Percentiles rank a stretch among this genome's conserved stretches.
Conservation (phyloP, 2,888 invertebrate genomes). For the Thera britannica region DNA sequence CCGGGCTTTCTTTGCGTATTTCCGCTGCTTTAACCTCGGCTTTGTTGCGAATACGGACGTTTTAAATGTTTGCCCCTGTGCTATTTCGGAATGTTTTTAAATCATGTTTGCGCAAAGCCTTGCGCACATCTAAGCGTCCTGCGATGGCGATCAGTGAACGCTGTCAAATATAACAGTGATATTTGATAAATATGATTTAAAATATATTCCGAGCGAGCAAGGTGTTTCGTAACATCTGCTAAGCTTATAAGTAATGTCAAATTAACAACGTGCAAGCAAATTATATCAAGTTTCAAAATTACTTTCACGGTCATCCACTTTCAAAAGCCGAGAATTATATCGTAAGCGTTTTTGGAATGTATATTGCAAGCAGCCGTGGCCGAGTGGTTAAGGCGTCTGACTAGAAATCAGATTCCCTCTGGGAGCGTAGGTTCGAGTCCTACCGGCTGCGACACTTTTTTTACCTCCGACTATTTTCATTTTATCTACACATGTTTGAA, state of each 20-base stretch:
- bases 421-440: constrained; percentile 95
- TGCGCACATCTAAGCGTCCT: too few relatives aligned
- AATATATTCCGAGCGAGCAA: too few relatives aligned
- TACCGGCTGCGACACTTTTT: constrained; percentile 88
- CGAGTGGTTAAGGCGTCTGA: constrained; percentile 95
- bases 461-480: background rate
- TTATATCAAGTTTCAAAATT: background rate
- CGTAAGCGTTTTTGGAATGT: background rate
- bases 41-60: constrained; percentile 34
- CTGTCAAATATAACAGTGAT: background rate
- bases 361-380: constrained; percentile 87
- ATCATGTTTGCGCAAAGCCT: background rate
- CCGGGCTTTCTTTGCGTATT: constrained; percentile 45
- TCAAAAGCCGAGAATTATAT: background rate
- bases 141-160: too few relatives aligned
- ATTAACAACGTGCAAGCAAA: too few relatives aligned
- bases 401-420: constrained; percentile 95
- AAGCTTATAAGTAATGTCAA: too few relatives aligned
- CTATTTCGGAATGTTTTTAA: constrained; percentile 12
- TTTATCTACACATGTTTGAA: background rate
- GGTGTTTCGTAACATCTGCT: too few relatives aligned
- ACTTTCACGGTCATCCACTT: background rate
- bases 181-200: too few relatives aligned
- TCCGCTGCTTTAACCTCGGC: constrained; percentile 41
- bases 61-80: constrained; percentile 27